Evolutionary conservation across 92 coral and sea anemone genomes (phyloP).

Genomic region (Palythoa caribaeorum): DNA sequence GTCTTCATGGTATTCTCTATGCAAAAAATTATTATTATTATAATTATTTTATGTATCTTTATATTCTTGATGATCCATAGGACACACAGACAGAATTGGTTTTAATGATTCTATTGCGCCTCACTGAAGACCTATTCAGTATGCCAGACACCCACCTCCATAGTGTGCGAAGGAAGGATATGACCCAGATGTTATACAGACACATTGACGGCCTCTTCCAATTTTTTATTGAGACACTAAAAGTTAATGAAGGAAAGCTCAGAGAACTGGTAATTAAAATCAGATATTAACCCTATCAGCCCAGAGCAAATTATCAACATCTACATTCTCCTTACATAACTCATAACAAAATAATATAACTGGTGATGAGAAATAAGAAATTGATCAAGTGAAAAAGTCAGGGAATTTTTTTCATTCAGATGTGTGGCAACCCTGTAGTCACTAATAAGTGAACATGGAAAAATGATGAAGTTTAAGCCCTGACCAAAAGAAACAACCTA

Average conservation of each 20-base stretch:
- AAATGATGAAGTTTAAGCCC: not conserved
- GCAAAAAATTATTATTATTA: no score
- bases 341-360: no score
- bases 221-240: slow-evolving; percentile 83
- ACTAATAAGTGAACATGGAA: no score
- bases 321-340: no score
- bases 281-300: no score
- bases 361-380: no score
- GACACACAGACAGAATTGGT: slow-evolving; percentile 86
- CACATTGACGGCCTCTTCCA: slow-evolving; percentile 79
- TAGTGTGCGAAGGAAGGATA: slow-evolving; percentile 76
- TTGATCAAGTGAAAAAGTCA: no score
- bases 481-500: not conserved
- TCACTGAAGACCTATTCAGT: slow-evolving; percentile 87
- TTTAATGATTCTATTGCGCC: slow-evolving; percentile 82
- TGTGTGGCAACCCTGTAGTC: no score
- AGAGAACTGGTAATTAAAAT: slow-evolving; percentile 67
- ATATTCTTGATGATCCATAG: slow-evolving; percentile 41
- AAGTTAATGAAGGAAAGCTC: slow-evolving; percentile 64
- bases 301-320: no score
- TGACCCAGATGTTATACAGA: slow-evolving; percentile 73
- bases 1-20: no score
- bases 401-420: no score
- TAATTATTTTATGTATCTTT: not conserved
- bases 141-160: slow-evolving; percentile 85